Evolutionary conservation across 2,888 invertebrate species (phyloP), one percentile per base, ranked within the genome.

Genomic region (Alentia gelatinosa): DNA sequence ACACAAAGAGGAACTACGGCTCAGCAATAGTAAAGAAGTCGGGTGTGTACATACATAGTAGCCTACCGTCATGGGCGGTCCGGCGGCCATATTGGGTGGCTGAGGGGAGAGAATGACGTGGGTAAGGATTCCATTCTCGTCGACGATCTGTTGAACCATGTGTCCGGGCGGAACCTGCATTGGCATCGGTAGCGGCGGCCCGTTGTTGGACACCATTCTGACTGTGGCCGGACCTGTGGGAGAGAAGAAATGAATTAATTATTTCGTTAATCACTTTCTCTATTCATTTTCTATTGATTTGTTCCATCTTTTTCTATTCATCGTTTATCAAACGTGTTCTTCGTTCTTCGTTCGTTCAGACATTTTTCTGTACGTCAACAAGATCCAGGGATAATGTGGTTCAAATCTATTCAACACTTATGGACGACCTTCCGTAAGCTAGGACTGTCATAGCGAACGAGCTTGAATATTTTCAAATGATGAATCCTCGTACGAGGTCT

Each of bases 131-230:
- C 98, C 98, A 96, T 97, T 97, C 96, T 98, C 98, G 96, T 98
- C 98, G 94, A 98, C 97, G 95, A 98, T 98, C 96, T 98, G 98
- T 96, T 98, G 98, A 96, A 98, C 98, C 96, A 98, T 97, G 97
- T 98, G 98, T 93, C 98, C 98, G 91, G 98, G 98, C 92, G 98
- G 98, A 94, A 98, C 98, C 96, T 98, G 98, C 95, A 98, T 98
- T 91, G 98, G 98, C 97, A 98, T 98, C 92, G 98, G 97, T 94
- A 98, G 97, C 90, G 98, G 98, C 91, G 98, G 97, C 94, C 97
- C 97, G 96, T 97, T 97, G 95, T 98, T 98, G 94, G 98, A 98
- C 94, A 98, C 98, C 98, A 98, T 98, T 94, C 98, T 97, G 94
- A 98, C 98, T 93, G 98, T 98, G 96, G 98, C 98, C 95, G 98